Evolutionary conservation across 2,797 vertebrate genomes (phyloP).

Genomic region (Poeciliopsis presidionis): DNA sequence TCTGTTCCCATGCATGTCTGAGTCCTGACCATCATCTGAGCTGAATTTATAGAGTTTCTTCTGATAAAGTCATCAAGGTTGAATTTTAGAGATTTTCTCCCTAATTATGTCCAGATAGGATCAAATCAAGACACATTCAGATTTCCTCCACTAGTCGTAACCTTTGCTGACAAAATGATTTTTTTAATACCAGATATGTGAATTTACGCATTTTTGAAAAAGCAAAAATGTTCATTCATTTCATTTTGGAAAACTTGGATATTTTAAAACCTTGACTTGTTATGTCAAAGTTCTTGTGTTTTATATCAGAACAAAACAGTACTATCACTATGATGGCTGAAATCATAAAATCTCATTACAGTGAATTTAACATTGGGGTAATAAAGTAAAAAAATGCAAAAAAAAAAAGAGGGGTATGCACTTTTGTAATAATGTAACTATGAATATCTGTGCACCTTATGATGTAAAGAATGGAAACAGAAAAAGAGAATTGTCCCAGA

Average conservation of each 20-base stretch:
- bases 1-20: conserved; percentile 91
- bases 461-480: conserved; percentile 18
- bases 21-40: conserved; percentile 89
- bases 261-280: neutral
- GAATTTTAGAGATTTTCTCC: conserved; percentile 67
- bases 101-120: conserved; percentile 49
- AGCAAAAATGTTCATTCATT: conserved; percentile 21
- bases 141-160: conserved; percentile 16
- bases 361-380: neutral
- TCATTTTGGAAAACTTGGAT: neutral
- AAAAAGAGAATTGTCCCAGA: conserved; percentile 9
- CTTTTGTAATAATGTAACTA: conserved; percentile 8
- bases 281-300: neutral
- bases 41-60: conserved; percentile 80
- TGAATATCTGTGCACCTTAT: conserved; percentile 29
- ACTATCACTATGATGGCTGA: neutral
- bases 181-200: conserved; percentile 20
- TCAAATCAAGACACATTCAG: conserved; percentile 19
- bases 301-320: neutral
- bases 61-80: conserved; percentile 66
- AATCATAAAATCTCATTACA: neutral
- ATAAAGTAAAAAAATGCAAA: neutral
- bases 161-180: conserved; percentile 29
- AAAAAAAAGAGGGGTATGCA: no score
- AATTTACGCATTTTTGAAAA: conserved; percentile 30